phyloP scores from a whole-genome alignment of 2,797 vertebrate genomes.

The Amblyopsis hoosieri region DNA sequence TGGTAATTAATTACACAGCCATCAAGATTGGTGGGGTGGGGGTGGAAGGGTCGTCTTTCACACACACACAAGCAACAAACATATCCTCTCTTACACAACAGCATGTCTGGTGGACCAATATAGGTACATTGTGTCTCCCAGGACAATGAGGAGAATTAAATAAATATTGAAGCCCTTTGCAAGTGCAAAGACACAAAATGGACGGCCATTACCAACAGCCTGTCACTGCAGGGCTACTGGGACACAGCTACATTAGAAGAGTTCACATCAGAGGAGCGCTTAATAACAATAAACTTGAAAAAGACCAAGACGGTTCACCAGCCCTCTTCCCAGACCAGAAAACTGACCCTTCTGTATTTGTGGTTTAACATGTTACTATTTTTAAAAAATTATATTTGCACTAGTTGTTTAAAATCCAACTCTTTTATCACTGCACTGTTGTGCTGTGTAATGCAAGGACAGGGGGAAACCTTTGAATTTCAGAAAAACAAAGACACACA shows the following conservation, averaged over 20 bases:
- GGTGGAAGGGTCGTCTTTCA: slow-evolving; percentile 70
- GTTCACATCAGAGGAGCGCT: slow-evolving; percentile 34
- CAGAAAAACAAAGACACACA: slow-evolving; percentile 6
- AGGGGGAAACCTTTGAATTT: slow-evolving; percentile 6
- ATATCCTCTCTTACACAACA: too few species aligned
- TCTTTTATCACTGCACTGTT: slow-evolving; percentile 19
- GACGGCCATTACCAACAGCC: slow-evolving; percentile 72
- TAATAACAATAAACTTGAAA: slow-evolving; percentile 36
- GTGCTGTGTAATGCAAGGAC: slow-evolving; percentile 35
- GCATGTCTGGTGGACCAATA: too few species aligned
- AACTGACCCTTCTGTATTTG: slow-evolving; percentile 14
- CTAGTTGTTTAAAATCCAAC: slow-evolving; percentile 39
- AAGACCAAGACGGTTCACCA: slow-evolving; percentile 23
- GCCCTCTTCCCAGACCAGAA: slow-evolving; percentile 7
- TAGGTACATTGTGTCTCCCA: slow-evolving; percentile 32
- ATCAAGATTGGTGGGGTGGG: slow-evolving; percentile 73
- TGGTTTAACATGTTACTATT: slow-evolving; percentile 15
- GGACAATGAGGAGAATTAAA: slow-evolving; percentile 20
- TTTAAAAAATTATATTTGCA: slow-evolving; percentile 39
- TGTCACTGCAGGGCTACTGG: slow-evolving; percentile 61
- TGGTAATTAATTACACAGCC: slow-evolving; percentile 85
- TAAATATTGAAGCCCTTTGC: slow-evolving; percentile 48
- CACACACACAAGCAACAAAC: neutral
- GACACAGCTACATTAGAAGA: slow-evolving; percentile 58
- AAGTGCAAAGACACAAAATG: slow-evolving; percentile 75